Evolutionary conservation across 2,113 vertebrate species (phyloP).

Genomic region (Albula goreensis): DNA sequence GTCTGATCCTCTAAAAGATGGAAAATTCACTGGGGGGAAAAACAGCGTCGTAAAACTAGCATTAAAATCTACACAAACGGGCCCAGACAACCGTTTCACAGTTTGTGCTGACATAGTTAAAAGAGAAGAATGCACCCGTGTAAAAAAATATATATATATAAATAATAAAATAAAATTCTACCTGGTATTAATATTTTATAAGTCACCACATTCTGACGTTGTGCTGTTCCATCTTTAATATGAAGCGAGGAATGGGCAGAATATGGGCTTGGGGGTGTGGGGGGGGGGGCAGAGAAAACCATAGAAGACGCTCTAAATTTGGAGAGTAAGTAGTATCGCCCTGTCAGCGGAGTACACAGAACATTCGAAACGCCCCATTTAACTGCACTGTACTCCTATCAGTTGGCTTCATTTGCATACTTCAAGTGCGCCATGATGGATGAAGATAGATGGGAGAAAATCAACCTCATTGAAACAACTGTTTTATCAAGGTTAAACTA

Average conservation of each 20-base stretch:
- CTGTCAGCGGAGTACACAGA: slow-evolving; percentile 75
- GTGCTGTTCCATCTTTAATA: slow-evolving; percentile 56
- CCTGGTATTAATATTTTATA: slow-evolving; percentile 76
- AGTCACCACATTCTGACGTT: slow-evolving; percentile 62
- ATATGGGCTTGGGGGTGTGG: slow-evolving; percentile 13
- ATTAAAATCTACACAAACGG: slow-evolving; percentile 50
- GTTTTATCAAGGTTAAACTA: slow-evolving; percentile 91
- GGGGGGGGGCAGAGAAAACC: slow-evolving; percentile 32
- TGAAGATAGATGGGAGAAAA: slow-evolving; percentile 87
- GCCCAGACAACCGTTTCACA: slow-evolving; percentile 59
- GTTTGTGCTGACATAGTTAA: slow-evolving; percentile 65
- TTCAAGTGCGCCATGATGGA: slow-evolving; percentile 75
- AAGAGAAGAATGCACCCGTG: slow-evolving; percentile 65
- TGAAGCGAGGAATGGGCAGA: slow-evolving; percentile 33
- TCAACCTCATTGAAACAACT: slow-evolving; percentile 85
- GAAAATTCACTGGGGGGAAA: slow-evolving; percentile 32
- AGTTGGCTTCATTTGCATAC: slow-evolving; percentile 84
- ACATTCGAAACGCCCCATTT: slow-evolving; percentile 84
- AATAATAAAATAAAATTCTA: slow-evolving; percentile 46
- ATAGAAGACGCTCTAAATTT: slow-evolving; percentile 59
- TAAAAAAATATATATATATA: slow-evolving; percentile 43
- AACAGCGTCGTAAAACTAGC: slow-evolving; percentile 21
- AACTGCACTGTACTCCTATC: slow-evolving; percentile 76
- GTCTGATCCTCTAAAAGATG: slow-evolving; percentile 5
- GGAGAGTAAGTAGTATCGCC: slow-evolving; percentile 61